These are phyloP conservation scores for Calephelis nemesis DNA, from an alignment of 1,140 invertebrate genomes.

Conservation along the genomic window DNA sequence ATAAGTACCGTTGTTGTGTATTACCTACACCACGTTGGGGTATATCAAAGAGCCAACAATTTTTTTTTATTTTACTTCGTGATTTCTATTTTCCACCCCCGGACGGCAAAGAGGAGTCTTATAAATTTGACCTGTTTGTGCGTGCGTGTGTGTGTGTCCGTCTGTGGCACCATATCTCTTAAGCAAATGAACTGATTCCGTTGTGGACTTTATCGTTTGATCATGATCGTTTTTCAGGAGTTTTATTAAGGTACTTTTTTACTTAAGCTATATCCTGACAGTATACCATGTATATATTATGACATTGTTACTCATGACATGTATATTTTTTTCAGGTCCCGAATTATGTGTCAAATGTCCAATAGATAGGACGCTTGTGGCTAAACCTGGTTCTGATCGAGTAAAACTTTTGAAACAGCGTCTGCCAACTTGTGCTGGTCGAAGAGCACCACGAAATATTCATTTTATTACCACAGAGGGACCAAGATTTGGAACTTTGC, in stretches of 20 bases:
- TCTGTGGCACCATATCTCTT: no score
- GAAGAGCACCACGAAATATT: conserved; percentile 41
- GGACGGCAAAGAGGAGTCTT: no score
- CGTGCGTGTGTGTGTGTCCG: no score
- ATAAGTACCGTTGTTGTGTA: background rate
- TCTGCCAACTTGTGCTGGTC: conserved; percentile 47
- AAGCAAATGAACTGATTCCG: no score
- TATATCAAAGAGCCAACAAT: background rate
- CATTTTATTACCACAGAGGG: conserved; percentile 51
- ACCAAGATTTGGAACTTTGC: conserved; percentile 53
- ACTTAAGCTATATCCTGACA: no score
- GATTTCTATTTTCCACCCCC: no score
- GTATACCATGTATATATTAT: no score
- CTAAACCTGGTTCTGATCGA: conserved; percentile 46
- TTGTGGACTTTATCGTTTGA: no score
- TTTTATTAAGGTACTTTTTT: no score
- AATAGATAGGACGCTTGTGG: conserved; percentile 57
- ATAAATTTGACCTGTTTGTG: no score
- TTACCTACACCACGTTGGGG: no score
- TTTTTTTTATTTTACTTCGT: background rate
- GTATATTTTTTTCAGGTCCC: conserved; percentile 26
- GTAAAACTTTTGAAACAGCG: conserved; percentile 49
- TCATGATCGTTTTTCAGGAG: no score
- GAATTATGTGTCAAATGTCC: conserved; percentile 57
- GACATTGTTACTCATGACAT: background rate